Base-by-base conservation (phyloP, 2,113 vertebrate species). In the Catharus fuscescens region DNA sequence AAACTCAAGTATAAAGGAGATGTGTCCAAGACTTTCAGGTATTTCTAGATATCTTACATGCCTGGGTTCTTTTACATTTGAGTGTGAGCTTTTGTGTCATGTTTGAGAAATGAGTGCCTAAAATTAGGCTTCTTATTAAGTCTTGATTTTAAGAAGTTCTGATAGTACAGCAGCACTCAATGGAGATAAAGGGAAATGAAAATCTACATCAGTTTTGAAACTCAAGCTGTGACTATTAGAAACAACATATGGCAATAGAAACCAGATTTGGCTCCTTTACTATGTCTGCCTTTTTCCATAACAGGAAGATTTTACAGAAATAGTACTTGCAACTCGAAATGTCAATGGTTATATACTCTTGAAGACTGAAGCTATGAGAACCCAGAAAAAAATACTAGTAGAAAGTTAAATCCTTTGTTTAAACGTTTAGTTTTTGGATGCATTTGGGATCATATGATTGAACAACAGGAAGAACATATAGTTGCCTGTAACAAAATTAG, bases 201-300 rank as follows among this genome's bases (percentile, higher is more conserved):
- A 89, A 92, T 31, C 60, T 80, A 18, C 42, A 65, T 67, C 36
- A 61, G 40, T 85, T 93, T 94, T 91, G 84, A 95, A 95, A 82
- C 74, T 92, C 73, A 77, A 25, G 59, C 91, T 87, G 59, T 73
- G 87, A 65, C 62, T 90, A 89, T 91, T 95, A 78, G 69, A 92
- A 93, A 91, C 61, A 94, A 70, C 91, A 82, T 92, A 95, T 66
- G 74, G 93, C 87, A 69, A 19, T 42, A 82, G 70, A 83, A 89
- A 38, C 61, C 36, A 40, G 36, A 80, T 81, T 95, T 95, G 62
- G 38, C 81, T 90, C 32, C 44, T 92, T 66, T 90, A 92, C n/a
- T 86, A 28, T 82, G 29, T 62, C 64, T 87, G 73, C 45, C 34
- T 93, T 94, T 80, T 66, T 62, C 74, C 44, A 8, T 66, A 90